These are phyloP conservation scores for Trididemnum nubilum DNA, from an alignment of 23 tunicate species.

Conservation along the genomic window DNA sequence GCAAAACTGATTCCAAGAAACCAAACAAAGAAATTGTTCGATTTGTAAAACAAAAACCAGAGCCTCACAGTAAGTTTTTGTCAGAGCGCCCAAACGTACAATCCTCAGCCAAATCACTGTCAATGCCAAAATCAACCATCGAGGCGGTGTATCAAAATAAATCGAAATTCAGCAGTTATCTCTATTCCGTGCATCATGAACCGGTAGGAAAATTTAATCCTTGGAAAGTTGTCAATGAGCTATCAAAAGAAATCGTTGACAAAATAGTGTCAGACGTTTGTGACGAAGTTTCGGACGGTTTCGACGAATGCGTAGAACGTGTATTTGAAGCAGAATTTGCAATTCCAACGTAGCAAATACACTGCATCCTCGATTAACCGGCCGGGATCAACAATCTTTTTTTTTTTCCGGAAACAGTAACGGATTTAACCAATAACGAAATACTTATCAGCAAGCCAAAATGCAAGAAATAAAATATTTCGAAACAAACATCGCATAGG, in stretches of 20 bases:
- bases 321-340: conserved; percentile 73
- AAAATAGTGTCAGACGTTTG: conserved; percentile 51
- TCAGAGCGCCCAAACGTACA: background rate
- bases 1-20: background rate
- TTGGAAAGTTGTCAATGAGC: conserved; percentile 70
- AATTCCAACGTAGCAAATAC: too few species aligned
- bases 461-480: too few species aligned
- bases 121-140: conserved; percentile 14
- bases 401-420: too few species aligned
- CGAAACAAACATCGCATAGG: too few species aligned
- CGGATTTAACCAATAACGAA: too few species aligned
- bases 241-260: conserved; percentile 51
- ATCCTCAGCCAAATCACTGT: background rate
- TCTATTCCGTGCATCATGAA: conserved; percentile 47
- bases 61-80: background rate
- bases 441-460: too few species aligned
- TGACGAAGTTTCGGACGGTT: conserved; percentile 43
- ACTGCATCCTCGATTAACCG: too few species aligned
- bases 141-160: conserved; percentile 31
- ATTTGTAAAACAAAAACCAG: conserved; percentile 16
- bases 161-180: conserved; percentile 22
- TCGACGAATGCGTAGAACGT: conserved; percentile 60
- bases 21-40: conserved; percentile 13
- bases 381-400: too few species aligned
- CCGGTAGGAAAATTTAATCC: conserved; percentile 71